Conservation (phyloP, 2,113 vertebrate genomes). For the Catharus fuscescens region DNA sequence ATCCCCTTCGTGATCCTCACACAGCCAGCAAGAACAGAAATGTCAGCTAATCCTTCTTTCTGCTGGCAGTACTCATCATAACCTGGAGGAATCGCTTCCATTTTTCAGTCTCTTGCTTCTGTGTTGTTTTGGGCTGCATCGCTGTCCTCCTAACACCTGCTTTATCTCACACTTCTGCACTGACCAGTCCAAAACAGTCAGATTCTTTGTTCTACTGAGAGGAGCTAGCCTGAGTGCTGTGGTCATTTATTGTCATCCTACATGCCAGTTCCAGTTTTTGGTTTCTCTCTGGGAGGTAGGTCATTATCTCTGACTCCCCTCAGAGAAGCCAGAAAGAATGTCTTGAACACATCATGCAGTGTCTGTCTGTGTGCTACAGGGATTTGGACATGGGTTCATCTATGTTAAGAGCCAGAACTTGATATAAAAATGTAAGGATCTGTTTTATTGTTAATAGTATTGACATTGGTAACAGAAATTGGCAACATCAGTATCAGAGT, state of each 20-base stretch:
- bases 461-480: neutral
- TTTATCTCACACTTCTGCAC: neutral
- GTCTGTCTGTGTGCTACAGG: neutral
- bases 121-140: neutral
- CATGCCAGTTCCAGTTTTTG: rapidly evolving
- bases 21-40: neutral
- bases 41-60: neutral
- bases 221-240: neutral
- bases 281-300: neutral
- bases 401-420: neutral
- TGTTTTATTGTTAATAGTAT: neutral
- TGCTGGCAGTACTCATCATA: neutral
- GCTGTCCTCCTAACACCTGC: neutral
- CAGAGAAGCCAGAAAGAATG: neutral
- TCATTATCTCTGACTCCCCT: neutral
- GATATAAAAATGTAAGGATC: neutral
- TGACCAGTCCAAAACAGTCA: neutral
- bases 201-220: neutral
- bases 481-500: neutral
- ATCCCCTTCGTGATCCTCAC: neutral
- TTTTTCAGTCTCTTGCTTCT: neutral
- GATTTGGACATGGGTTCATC: neutral
- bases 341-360: neutral
- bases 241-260: neutral
- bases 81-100: neutral